A percentile compares a stretch with the other conserved stretches of the same genome.
These are phyloP conservation scores for Panagrolaimus sp. DNA, from an alignment of 1,140 invertebrate species.

Conservation along the genomic window DNA sequence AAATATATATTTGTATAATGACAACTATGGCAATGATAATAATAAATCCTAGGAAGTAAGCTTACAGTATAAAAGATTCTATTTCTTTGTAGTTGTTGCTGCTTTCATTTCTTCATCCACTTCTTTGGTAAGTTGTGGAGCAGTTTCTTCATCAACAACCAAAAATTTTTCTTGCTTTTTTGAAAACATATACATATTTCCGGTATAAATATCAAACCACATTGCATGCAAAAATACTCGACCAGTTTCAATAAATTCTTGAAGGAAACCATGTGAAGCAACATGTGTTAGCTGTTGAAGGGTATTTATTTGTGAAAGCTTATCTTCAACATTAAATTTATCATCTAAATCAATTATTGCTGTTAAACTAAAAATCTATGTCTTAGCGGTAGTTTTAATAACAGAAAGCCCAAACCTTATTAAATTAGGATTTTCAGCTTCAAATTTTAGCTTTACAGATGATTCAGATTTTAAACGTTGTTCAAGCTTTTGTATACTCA, in stretches of 20 bases:
- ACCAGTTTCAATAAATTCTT: conserved; percentile 71
- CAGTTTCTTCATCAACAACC: not conserved
- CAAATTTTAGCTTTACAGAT: conserved; percentile 70
- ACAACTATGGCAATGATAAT: not conserved
- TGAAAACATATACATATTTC: conserved; percentile 55
- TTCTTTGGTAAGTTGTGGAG: too few species aligned
- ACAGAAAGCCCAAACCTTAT: too few species aligned
- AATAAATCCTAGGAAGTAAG: not conserved
- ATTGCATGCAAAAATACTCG: conserved; percentile 78
- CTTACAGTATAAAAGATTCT: too few species aligned
- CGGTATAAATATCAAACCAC: conserved; percentile 92
- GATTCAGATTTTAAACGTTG: conserved; percentile 70
- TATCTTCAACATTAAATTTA: conserved; percentile 78
- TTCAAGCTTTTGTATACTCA: conserved; percentile 74
- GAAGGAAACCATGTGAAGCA: conserved; percentile 81
- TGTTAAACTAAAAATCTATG: too few species aligned
- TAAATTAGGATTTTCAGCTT: conserved; percentile 62
- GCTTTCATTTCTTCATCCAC: too few species aligned
- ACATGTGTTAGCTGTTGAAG: conserved; percentile 85
- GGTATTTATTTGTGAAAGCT: conserved; percentile 86
- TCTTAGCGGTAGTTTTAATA: too few species aligned
- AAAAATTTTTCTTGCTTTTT: conserved; percentile 14
- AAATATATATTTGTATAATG: conserved; percentile 2
- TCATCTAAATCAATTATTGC: conserved; percentile 82
- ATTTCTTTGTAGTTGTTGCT: too few species aligned